Conservation (phyloP, 2,113 vertebrate species). For the Recurvirostra avosetta region DNA sequence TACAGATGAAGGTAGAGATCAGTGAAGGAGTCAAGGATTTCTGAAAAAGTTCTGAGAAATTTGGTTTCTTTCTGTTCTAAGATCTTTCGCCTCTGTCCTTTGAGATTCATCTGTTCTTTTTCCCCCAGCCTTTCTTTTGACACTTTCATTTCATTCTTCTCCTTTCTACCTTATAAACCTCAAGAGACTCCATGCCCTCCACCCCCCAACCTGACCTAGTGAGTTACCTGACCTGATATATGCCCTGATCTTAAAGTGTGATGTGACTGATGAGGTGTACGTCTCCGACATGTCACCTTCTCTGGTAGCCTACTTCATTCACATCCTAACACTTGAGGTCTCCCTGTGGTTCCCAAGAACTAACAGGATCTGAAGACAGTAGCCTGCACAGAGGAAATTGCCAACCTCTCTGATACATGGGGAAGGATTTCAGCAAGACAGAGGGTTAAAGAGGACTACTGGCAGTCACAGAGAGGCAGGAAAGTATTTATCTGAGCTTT, state of each 20-base stretch:
- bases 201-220: not conserved
- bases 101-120: not conserved
- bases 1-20: not conserved
- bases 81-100: not conserved
- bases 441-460: not conserved
- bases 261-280: constrained; percentile 41
- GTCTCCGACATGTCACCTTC: not conserved
- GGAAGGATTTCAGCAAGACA: not conserved
- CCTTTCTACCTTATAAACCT: not conserved
- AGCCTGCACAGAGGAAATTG: not conserved
- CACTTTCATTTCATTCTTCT: constrained; percentile 1
- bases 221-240: constrained; percentile 20
- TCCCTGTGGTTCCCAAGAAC: not conserved
- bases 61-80: not conserved
- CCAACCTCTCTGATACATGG: not conserved
- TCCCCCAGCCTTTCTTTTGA: not conserved
- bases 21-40: not conserved
- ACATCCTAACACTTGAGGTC: not conserved
- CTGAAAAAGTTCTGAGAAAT: not conserved
- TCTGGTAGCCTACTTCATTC: constrained; percentile 28
- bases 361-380: constrained; percentile 18
- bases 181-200: not conserved
- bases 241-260: not conserved
- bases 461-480: not conserved
- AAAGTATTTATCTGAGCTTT: not conserved